phyloP scores from a whole-genome alignment of 2,888 invertebrate species.

The Exephanes ischioxanthus region DNA sequence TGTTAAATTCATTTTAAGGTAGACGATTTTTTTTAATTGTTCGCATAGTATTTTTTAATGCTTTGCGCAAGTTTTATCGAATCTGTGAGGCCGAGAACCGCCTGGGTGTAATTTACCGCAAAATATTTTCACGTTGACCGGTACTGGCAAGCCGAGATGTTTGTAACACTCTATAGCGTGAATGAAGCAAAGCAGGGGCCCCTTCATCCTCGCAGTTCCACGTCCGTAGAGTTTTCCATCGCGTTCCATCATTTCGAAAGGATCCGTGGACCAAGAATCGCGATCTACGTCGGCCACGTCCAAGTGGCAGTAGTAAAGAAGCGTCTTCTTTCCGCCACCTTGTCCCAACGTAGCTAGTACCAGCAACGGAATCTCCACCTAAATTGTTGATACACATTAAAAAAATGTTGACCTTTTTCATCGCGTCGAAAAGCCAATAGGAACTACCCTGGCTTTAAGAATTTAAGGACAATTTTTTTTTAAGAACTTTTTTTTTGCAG shows the following conservation, averaged over 20 bases:
- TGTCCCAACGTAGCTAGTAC: slow-evolving; percentile 82
- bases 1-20: too few species aligned
- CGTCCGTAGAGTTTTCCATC: slow-evolving; percentile 83
- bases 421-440: not conserved
- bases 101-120: slow-evolving; percentile 67
- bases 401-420: not conserved
- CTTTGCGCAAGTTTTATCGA: not conserved
- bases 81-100: not conserved
- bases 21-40: too few species aligned
- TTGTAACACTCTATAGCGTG: slow-evolving; percentile 83
- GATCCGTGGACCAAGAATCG: slow-evolving; percentile 83
- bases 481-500: not conserved
- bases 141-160: slow-evolving; percentile 79
- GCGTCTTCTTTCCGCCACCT: slow-evolving; percentile 82
- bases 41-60: too few species aligned
- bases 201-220: slow-evolving; percentile 84
- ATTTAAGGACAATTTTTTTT: too few species aligned
- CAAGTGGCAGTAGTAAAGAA: slow-evolving; percentile 82
- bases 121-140: slow-evolving; percentile 85
- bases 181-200: slow-evolving; percentile 84
- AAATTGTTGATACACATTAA: slow-evolving; percentile 21
- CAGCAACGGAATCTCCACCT: slow-evolving; percentile 82
- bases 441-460: too few species aligned
- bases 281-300: slow-evolving; percentile 83
- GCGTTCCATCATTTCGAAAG: slow-evolving; percentile 82